Evolutionary conservation across 2,797 vertebrate species (phyloP), one percentile per base, ranked within the genome.

Genomic region (Coendou prehensilis): DNA sequence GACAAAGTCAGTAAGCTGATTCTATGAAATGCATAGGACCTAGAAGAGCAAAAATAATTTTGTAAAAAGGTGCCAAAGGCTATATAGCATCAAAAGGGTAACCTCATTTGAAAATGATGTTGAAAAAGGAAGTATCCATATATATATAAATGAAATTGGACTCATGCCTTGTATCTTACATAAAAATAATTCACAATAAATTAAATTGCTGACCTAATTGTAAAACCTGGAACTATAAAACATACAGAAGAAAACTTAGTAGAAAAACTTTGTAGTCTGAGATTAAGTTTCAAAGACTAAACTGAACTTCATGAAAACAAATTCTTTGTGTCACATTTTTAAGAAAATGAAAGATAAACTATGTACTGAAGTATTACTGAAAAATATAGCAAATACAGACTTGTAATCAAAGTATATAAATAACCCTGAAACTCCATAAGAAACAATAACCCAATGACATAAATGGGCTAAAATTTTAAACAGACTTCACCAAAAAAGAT

Each of bases 121-220:
- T 73, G 28, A 94, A 76, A 92, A 81, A 18, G n/a, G 5, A 56
- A n/a, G 75, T 64, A 80, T 75, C 17, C 10, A 33, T 5, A 3
- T 23, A 33, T 28, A 83, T 41, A 83, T 54, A 91, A 76, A 28
- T 41, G 9, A 79, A 79, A 30, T 61, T 73, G 9, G n/a, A 96
- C 2, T n/a, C 45, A 92, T 30, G 5, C 6, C 37, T 89, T 82
- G 20, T n/a, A 23, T 54, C 30, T 82, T 30, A 83, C 6, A 54
- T 9, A 91, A 61, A 93, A 63, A 30, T 59, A 78, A 90, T 47
- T 92, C 26, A 83, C 89, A 92, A 30, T 59, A n/a, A 23, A 88
- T 87, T 61, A 91, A 23, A 88, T 73, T 69, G 86, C 33, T 50
- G 30, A 54, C 9, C 37, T 73, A 57, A 95, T 3, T 81, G 8